Conservation (phyloP, 2,113 vertebrate species). For the Camelus dromedarius region DNA sequence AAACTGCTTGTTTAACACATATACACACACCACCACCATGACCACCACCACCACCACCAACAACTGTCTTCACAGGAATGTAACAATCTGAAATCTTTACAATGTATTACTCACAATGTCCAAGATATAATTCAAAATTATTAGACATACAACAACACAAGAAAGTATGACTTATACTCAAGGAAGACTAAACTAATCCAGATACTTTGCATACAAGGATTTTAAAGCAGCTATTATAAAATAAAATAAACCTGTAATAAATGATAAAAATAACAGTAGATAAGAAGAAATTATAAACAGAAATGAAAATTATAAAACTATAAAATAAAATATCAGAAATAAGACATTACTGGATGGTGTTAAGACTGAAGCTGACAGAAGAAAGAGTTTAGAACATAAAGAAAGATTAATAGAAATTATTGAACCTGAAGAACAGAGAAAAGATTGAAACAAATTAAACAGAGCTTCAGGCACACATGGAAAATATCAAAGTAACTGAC, state of each 20-base stretch:
- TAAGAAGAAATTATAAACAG: neutral
- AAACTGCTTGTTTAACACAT: neutral
- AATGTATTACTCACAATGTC: neutral
- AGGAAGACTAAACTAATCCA: neutral
- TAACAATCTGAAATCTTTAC: neutral
- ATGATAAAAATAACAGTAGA: neutral
- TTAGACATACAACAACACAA: neutral
- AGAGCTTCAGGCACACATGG: neutral
- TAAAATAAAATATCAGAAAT: slow-evolving; percentile 15
- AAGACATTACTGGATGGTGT: neutral
- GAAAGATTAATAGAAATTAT: neutral
- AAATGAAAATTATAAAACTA: neutral
- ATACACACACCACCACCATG: neutral
- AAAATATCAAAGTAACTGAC: neutral
- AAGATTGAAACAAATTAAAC: slow-evolving; percentile 30
- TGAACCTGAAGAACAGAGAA: neutral
- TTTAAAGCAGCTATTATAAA: slow-evolving; percentile 46
- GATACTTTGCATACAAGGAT: neutral
- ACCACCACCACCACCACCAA: neutral
- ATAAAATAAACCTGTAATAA: neutral
- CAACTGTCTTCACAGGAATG: neutral
- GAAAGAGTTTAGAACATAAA: neutral
- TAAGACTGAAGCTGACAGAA: neutral
- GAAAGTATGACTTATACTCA: neutral
- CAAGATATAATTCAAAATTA: neutral